phyloP scores from a whole-genome alignment of 2,888 invertebrate genomes.

The Drosophila seclusa region DNA sequence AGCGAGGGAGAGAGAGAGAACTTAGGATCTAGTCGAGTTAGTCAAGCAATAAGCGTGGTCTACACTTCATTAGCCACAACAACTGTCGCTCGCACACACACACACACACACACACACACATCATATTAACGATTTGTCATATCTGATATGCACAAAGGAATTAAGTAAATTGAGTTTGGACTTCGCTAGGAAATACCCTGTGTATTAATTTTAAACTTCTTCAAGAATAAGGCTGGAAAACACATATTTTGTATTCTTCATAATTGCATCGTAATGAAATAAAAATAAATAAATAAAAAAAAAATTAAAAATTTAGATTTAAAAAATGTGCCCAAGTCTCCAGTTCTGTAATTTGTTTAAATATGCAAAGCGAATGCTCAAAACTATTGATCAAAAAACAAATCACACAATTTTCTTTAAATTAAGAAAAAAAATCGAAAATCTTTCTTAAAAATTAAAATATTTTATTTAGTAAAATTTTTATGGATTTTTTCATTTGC shows the following conservation, averaged over 20 bases:
- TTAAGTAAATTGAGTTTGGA: constrained; percentile 10
- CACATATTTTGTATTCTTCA: background rate
- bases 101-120: constrained; percentile 19
- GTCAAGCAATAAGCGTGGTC: constrained; percentile 57
- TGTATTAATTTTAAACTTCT: background rate
- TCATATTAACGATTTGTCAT: constrained; percentile 55
- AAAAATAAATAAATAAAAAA: no score
- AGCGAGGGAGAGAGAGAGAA: background rate
- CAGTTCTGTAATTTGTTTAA: background rate
- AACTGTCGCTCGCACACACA: constrained; percentile 30
- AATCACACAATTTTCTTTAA: background rate
- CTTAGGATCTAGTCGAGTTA: constrained; percentile 29
- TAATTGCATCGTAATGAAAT: background rate
- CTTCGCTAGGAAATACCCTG: constrained; percentile 14
- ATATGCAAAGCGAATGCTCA: background rate
- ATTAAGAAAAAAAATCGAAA: background rate
- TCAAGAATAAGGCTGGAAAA: background rate
- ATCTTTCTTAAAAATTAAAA: background rate
- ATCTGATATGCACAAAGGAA: constrained; percentile 60
- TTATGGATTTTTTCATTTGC: background rate
- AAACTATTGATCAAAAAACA: background rate
- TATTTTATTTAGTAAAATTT: background rate
- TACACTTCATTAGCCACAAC: constrained; percentile 63
- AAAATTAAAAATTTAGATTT: background rate
- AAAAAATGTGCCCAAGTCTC: background rate